Evolutionary conservation across 2,797 vertebrate species (phyloP), one percentile per base, ranked within the genome.

Genomic region (Syndactyla subalaris): DNA sequence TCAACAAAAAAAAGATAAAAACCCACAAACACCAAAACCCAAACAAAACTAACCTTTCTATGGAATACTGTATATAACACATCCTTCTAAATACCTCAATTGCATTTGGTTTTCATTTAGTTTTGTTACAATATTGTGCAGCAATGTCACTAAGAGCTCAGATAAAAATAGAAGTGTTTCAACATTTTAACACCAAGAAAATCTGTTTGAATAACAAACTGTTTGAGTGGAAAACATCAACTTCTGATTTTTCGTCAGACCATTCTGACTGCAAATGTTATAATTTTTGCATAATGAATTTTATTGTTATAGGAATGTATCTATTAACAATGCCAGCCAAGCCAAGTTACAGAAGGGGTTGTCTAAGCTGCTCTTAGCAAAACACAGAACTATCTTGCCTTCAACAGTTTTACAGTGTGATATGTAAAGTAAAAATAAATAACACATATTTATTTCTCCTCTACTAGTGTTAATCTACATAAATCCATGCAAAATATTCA

Each of bases 401-500:
- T 85, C 67, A 59, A 48, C 6, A 57, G 34, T 78, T 88, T 87
- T 67, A 43, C 24, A 82, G 27, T 52, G 12, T 39, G 29, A 79
- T 38, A 8, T 23, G 32, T 71, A 30, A 81, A 78, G 52, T 66
- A 76, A 39, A 89, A 63, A 76, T 54, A 67, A 75, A 68, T 18
- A 54, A 80, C 79, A 9, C 9, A 59, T 41, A 63, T 59, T 90
- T 86, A 77, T 88, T 88, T 88, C 27, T 67, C 18, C 26, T 79
- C 41, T 38, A 24, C 54, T 72, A n/a, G 13, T 55, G 30, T 27
- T 83, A 81, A 75, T 93, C 45, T 93, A 80, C 61, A 88, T 88
- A 91, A 71, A 89, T 70, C 19, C 45, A 80, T n/a, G 8, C 22
- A 84, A 91, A 87, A 85, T 84, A 87, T 89, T 94, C 27, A 92